These are phyloP conservation scores for Coilia nasus DNA, from an alignment of 2,797 vertebrate genomes.

Conservation along the genomic window DNA sequence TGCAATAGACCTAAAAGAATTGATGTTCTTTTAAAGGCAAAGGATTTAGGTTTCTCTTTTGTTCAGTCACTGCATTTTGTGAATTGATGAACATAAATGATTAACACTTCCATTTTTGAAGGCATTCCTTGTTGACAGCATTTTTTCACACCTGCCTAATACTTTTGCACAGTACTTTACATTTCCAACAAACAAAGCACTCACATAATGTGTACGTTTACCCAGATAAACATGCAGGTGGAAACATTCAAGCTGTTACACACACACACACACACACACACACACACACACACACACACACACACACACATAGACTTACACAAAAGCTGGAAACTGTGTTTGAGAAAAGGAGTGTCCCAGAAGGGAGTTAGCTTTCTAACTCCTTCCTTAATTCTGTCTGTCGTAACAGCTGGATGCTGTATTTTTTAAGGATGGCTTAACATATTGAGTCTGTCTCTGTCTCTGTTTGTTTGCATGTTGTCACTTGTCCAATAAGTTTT, in stretches of 20 bases:
- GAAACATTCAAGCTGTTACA: neutral
- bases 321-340: neutral
- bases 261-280: neutral
- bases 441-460: neutral
- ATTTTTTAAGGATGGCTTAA: neutral
- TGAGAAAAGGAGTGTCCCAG: neutral
- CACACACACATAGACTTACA: neutral
- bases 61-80: no score
- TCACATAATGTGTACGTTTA: neutral
- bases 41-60: no score
- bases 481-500: neutral
- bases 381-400: conserved; percentile 20
- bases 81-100: no score
- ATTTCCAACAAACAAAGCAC: neutral
- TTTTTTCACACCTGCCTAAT: no score
- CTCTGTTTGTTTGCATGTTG: neutral
- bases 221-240: neutral
- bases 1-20: no score
- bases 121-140: no score
- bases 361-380: neutral
- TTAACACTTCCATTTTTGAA: no score
- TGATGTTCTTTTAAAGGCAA: no score
- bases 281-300: conserved; percentile 27
- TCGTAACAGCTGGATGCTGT: conserved; percentile 20
- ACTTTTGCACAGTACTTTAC: no score